Base-by-base conservation (phyloP, 1,140 invertebrate species). In the Leptonema lineaticorne region DNA sequence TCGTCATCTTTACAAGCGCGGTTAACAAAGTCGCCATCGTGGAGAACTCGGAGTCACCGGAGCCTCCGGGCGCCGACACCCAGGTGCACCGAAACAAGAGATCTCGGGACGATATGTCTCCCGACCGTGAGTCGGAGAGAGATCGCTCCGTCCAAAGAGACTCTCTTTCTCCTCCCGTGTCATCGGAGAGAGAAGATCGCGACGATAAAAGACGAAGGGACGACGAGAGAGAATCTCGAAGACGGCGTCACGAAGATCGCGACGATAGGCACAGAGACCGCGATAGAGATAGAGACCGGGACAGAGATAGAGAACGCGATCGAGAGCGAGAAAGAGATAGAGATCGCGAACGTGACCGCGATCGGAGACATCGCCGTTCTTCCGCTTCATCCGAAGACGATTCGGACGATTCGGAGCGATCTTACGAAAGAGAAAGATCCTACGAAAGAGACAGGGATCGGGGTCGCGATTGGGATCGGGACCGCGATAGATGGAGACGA, bases 231-330 rank as follows among this genome's bases (percentile, higher is more conserved):
- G 50, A 53, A 11, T 76, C 50, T 37, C 73, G 79, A n/a, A 78
- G 79, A 76, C 74, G 72, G 53, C 75, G 77, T 33, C 41, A 65
- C 48, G 53, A 67, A 27, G 75, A 75, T 45, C 74, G 78, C 22
- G 77, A 79, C 56, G 79, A 79, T 48, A 46, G 70, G 37, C 45
- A 63, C 63, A 50, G 5, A 41, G 50, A 16, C 72, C 75, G 59
- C 73, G 78, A 22, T 78, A 76, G 77, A 75, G 71, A 63, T 74
- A 76, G 62, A 68, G 59, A 75, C 9, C 74, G 76, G 2, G 73
- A 74, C 3, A 73, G 75, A 64, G 77, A 79, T 4, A 70, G 76
- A 22, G 75, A 74, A 24, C n/a, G 26, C 22, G 56, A 33, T 22
- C 53, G 62, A 41, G 46, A 33, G 24, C 53, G 28, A 4, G 57